Conservation (phyloP, 2,888 invertebrate genomes). For the Folsomia candida region DNA sequence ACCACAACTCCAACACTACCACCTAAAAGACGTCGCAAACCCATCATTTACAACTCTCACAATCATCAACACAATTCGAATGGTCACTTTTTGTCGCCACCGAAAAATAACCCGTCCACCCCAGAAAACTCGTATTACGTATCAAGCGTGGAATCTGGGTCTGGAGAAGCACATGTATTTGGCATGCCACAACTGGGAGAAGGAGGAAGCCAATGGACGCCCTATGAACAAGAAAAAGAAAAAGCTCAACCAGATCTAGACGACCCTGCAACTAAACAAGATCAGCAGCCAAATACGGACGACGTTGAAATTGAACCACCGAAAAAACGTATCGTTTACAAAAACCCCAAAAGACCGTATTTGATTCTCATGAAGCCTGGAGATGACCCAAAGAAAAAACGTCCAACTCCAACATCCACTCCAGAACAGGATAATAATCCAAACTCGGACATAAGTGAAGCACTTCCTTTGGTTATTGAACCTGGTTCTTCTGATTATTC, state of each 20-base stretch:
- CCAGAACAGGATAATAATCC: background rate
- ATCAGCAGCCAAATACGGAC: too few species aligned
- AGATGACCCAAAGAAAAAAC: background rate
- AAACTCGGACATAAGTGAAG: background rate
- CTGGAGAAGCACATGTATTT: background rate
- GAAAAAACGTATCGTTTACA: constrained; percentile 2
- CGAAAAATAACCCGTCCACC: background rate
- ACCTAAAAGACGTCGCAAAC: background rate
- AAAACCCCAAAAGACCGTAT: constrained; percentile 10
- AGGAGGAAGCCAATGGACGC: background rate
- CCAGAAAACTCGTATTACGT: background rate
- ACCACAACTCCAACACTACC: background rate
- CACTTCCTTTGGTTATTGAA: background rate
- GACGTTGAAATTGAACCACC: too few species aligned
- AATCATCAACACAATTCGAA: background rate
- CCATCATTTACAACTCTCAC: background rate
- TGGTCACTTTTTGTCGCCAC: background rate
- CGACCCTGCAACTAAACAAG: too few species aligned
- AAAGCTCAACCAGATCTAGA: background rate
- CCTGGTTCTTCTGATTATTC: background rate
- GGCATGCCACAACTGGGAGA: background rate
- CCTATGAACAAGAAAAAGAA: background rate
- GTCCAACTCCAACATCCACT: background rate
- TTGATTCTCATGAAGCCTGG: background rate
- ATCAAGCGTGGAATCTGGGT: background rate